Base-by-base conservation (phyloP, 2,888 invertebrate genomes). In the Tortricodes alternella region DNA sequence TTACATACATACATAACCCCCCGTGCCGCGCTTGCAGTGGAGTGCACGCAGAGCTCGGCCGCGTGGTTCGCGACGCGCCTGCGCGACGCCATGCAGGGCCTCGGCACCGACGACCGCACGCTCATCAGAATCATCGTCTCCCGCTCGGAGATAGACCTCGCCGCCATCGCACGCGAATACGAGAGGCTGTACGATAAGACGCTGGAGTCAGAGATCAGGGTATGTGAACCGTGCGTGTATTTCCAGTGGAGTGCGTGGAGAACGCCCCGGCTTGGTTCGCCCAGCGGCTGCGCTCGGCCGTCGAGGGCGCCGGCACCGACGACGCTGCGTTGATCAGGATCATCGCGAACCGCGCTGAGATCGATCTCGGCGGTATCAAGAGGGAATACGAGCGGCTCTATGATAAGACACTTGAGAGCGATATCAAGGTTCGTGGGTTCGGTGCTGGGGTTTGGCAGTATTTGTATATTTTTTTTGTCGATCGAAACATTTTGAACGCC, bases 281-380 rank as follows among this genome's bases (percentile, higher is more conserved):
- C 8, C 92, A 92, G 76, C 84, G 94, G 1, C 78, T 95, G 23
- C 92, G 94, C 59, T 77, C 82, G 49, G 93, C 94, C 0, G 92
- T 95, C 91, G 88, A 92, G 65, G 95, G 95, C 7, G 85, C 92
- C 2, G 96, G 96, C 9, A 96, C 96, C 0, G 93, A 94, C 59
- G 95, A 96, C 78, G 78, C 80, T 56, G 91, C 93, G 0, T 82
- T 96, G 8, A 92, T 96, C 34, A 88, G 96, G 58, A 92, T 96
- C 61, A 83, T 96, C 46, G 92, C 93, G 18, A 92, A 92, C 58
- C 91, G 95, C 58, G 91, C 94, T 1, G 94, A 95, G 91, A 85
- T 94, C 8, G 96, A 96, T 82, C 90, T 96, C 69, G 93, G 88
- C 18, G 86, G 87, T 62, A 93, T 96, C 71, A 95, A 94, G 83